These are phyloP conservation scores for Hirtodrosophila alboralis DNA, from an alignment of 2,888 invertebrate species.

Conservation along the genomic window DNA sequence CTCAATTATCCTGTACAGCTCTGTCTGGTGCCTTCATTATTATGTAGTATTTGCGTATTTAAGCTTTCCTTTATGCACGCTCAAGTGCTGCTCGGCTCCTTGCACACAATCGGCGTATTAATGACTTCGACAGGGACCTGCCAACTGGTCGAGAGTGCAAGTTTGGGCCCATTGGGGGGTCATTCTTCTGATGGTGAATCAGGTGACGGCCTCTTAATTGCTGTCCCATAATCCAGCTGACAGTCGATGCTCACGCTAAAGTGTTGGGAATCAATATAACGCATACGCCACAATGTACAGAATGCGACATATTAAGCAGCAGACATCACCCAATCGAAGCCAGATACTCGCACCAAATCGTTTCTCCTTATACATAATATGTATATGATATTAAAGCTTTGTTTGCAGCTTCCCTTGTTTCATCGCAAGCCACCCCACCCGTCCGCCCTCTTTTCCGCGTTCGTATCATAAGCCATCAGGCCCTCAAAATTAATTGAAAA, in stretches of 20 bases:
- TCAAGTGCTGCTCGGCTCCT: constrained; percentile 38
- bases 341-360: neutral
- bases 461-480: constrained; percentile 9
- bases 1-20: neutral
- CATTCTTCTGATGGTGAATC: neutral
- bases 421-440: neutral
- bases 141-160: no score
- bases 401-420: constrained; percentile 7
- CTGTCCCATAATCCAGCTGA: constrained; percentile 31
- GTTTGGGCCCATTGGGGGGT: no score
- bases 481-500: constrained; percentile 64
- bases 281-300: constrained; percentile 35
- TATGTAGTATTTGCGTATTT: constrained; percentile 64
- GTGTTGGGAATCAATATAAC: constrained; percentile 36
- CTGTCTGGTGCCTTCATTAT: constrained; percentile 49
- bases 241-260: constrained; percentile 20
- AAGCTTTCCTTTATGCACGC: constrained; percentile 56
- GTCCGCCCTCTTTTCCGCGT: neutral
- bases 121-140: constrained; percentile 25
- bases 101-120: constrained; percentile 36
- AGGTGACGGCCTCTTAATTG: constrained; percentile 41
- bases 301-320: constrained; percentile 1
- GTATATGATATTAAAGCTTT: constrained; percentile 16
- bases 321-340: neutral
- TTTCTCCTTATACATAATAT: neutral